phyloP scores from a whole-genome alignment of 2,888 invertebrate species.

The Luffia ferchaultella region DNA sequence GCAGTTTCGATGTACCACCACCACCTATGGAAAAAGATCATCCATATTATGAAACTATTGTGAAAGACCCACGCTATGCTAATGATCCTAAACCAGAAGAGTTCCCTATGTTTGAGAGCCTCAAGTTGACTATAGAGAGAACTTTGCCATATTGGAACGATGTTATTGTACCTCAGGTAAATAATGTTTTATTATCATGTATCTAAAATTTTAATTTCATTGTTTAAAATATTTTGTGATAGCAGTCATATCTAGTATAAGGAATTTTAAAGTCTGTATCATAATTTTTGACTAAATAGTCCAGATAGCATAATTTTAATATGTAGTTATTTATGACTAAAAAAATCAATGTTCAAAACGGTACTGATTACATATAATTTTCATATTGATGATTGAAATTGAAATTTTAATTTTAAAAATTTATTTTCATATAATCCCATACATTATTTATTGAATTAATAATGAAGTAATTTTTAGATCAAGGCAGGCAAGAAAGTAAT shows the following conservation, averaged over 20 bases:
- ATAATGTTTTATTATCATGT: background rate
- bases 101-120: conserved; percentile 84
- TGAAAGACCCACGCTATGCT: conserved; percentile 78
- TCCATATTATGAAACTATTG: conserved; percentile 77
- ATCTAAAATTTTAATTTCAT: background rate
- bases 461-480: too few relatives aligned
- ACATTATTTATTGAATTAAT: too few relatives aligned
- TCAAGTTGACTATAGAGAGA: conserved; percentile 82
- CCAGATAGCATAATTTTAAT: too few relatives aligned
- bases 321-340: too few relatives aligned
- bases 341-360: too few relatives aligned
- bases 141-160: conserved; percentile 89
- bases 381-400: background rate
- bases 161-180: conserved; percentile 75
- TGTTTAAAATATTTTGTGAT: background rate
- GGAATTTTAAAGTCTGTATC: too few relatives aligned
- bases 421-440: too few relatives aligned
- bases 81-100: conserved; percentile 75
- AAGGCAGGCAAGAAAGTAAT: conserved; percentile 81
- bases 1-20: conserved; percentile 84
- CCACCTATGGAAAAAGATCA: conserved; percentile 82
- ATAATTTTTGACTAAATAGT: too few relatives aligned
- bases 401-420: conserved; percentile 1
- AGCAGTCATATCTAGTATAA: too few relatives aligned
- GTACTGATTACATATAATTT: background rate